Conservation (phyloP, 2,113 vertebrate genomes). For the Podilymbus podiceps region DNA sequence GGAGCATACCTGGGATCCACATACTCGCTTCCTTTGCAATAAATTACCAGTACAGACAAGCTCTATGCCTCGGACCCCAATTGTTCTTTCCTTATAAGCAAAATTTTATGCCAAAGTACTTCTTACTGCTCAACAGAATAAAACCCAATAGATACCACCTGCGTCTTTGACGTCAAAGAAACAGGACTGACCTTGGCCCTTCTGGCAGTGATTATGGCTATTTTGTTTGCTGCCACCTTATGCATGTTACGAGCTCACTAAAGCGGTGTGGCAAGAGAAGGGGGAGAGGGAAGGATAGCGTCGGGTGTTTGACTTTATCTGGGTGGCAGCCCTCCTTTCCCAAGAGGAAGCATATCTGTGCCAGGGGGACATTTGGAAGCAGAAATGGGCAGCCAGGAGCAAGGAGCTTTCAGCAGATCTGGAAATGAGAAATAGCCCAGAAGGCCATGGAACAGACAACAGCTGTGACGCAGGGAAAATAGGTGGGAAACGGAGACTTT, state of each 20-base stretch:
- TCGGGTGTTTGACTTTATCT: background rate
- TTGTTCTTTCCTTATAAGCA: background rate
- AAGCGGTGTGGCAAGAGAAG: background rate
- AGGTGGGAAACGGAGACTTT: background rate
- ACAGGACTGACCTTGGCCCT: background rate
- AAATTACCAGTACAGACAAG: background rate
- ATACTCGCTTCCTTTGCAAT: background rate
- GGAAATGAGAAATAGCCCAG: background rate
- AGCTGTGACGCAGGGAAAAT: background rate
- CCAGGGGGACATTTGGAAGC: background rate
- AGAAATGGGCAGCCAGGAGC: background rate
- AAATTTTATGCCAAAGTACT: background rate
- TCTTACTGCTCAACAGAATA: background rate
- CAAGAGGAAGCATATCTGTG: background rate
- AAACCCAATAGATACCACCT: background rate
- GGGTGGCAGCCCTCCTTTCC: background rate
- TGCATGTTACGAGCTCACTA: background rate
- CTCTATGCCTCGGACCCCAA: background rate
- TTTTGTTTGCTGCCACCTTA: background rate
- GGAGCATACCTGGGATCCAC: background rate
- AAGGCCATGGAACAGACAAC: background rate
- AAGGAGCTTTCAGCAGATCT: background rate
- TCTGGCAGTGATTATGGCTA: background rate
- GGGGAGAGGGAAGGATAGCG: background rate
- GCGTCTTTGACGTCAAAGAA: background rate